Base-by-base conservation (phyloP, 1,140 invertebrate genomes). In the Drosophila arawakana region DNA sequence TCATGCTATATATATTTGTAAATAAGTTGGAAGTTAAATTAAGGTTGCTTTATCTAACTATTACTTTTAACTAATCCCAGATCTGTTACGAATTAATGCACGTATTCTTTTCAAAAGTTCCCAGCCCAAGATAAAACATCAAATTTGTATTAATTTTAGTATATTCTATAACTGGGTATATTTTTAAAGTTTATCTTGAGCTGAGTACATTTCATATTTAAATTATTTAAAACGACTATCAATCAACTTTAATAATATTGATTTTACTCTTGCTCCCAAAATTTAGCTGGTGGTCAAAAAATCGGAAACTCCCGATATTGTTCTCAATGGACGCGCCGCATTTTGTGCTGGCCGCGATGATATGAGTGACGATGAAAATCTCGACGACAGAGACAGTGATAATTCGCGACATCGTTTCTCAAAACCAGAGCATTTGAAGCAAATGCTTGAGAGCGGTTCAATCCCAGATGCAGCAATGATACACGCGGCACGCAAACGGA, bases 381-480 rank as follows among this genome's bases (percentile, higher is more conserved):
- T 71, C 10, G 78, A 90, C n/a, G 92, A 93, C 47, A 81, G 73
- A 1, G 77, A 90, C 11, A 93, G 93, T 57, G 65, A 76, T 10
- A 86, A 80, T 49, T 37, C 65, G 2, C 69, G 73, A 0, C 95
- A 95, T 92, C 93, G 93, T 79, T 96, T 95, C 91, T 94, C 94
- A 60, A 94, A 94, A 81, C 93, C 95, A 7, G 95, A 96, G 76
- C 94, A 95, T 79, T 93, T 96, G 60, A 96, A 95, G 88, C 93
- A 94, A 80, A 93, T 96, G 69, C 89, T 97, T 67, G 95, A 97
- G 93, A 96, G 95, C 93, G 98, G 98, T 52, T 95, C 95, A 80
- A 99, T 99, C 88, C 98, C 98, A 15, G 98, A 99, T 94, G 98
- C 98, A 8, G 97, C 97, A 43, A 96, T 98, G 94, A 99, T 99